A percentile compares a stretch with the other conserved stretches of the same genome.
phyloP scores from a whole-genome alignment of 2,888 invertebrate genomes.

The Mystacides longicornis region DNA sequence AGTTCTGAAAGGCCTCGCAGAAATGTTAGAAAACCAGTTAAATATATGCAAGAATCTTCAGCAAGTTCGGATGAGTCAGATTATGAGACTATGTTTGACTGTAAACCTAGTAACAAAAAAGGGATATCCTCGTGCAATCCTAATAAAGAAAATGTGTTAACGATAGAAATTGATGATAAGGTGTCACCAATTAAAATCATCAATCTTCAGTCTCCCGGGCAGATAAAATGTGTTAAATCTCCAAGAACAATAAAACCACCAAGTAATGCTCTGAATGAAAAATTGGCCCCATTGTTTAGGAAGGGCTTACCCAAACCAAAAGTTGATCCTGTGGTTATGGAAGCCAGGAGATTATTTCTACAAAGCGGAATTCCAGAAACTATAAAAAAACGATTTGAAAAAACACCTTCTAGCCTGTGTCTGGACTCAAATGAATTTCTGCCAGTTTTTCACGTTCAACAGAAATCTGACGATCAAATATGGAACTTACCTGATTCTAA shows the following conservation, averaged over 20 bases:
- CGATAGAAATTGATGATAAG: conserved; percentile 5
- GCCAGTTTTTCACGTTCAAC: conserved; percentile 57
- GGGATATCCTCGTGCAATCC: neutral
- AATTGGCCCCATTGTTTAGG: conserved; percentile 66
- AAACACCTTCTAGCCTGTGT: conserved; percentile 39
- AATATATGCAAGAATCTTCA: conserved; percentile 36
- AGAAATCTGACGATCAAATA: conserved; percentile 35
- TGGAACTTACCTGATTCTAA: conserved; percentile 33
- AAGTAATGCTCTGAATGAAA: conserved; percentile 32
- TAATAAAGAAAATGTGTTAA: conserved; percentile 12
- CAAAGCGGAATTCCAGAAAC: conserved; percentile 64
- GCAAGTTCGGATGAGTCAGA: conserved; percentile 36
- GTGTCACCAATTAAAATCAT: conserved; percentile 20
- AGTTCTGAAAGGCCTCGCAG: conserved; percentile 36
- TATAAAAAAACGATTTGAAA: conserved; percentile 48
- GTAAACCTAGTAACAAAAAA: neutral
- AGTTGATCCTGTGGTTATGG: conserved; percentile 48
- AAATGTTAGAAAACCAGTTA: conserved; percentile 37
- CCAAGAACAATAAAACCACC: conserved; percentile 5
- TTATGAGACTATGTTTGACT: conserved; percentile 38
- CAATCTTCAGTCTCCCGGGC: conserved; percentile 14
- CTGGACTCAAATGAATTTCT: conserved; percentile 49
- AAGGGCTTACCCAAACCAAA: conserved; percentile 47
- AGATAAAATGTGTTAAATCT: conserved; percentile 15
- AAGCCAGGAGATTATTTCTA: conserved; percentile 62